These are phyloP conservation scores for Rhizomys pruinosus DNA, from an alignment of 2,113 vertebrate genomes.

Conservation along the genomic window DNA sequence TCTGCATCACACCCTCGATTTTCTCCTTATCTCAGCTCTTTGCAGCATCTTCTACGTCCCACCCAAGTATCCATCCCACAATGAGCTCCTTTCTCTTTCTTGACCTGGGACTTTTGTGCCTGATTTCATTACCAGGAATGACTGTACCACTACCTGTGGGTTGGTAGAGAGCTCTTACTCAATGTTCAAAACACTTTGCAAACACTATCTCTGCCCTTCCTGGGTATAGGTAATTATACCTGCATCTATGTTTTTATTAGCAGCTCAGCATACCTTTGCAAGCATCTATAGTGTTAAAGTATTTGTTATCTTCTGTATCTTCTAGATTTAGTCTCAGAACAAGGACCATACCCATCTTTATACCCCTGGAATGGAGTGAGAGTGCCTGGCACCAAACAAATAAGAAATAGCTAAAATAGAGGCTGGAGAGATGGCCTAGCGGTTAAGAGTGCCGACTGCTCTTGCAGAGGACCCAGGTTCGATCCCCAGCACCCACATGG, in stretches of 20 bases:
- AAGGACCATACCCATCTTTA: background rate
- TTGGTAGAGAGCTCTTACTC: background rate
- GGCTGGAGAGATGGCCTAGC: no score
- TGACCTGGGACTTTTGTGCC: fast-evolving
- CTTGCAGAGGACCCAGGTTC: no score
- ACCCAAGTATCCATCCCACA: background rate
- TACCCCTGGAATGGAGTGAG: background rate
- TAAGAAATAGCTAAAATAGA: background rate
- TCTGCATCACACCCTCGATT: background rate
- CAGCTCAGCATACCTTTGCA: background rate
- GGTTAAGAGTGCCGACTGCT: no score
- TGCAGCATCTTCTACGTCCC: background rate
- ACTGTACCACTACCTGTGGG: background rate
- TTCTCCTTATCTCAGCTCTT: background rate
- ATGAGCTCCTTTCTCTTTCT: background rate
- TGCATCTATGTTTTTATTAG: background rate
- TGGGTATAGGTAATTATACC: background rate
- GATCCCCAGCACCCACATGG: no score
- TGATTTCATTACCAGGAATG: background rate
- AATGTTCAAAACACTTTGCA: background rate
- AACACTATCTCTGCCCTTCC: background rate
- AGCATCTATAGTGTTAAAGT: background rate
- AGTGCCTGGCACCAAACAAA: background rate
- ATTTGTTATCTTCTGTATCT: slow-evolving; percentile 12
- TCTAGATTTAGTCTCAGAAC: slow-evolving; percentile 4